These are phyloP conservation scores for Syngnathus acus DNA, from an alignment of 2,797 vertebrate species.

Conservation along the genomic window DNA sequence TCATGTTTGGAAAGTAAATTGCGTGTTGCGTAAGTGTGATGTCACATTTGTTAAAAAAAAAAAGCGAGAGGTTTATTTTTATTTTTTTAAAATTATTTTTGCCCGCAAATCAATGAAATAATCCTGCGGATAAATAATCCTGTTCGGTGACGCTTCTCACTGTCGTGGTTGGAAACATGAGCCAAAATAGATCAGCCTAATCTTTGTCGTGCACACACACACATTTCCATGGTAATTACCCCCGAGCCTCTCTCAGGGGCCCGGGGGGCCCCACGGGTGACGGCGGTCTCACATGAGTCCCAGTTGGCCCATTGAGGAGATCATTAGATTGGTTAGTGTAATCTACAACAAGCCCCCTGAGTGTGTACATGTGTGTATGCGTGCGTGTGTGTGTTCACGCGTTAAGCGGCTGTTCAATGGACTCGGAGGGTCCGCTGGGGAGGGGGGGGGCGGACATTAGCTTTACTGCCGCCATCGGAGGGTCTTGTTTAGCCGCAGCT, in stretches of 20 bases:
- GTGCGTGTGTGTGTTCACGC: slow-evolving; percentile 12
- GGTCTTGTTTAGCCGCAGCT: slow-evolving; percentile 69
- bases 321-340: slow-evolving; percentile 67
- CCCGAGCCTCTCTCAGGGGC: slow-evolving; percentile 54
- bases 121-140: slow-evolving; percentile 8
- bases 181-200: slow-evolving; percentile 3
- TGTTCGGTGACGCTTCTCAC: background rate
- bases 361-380: slow-evolving; percentile 35
- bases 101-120: background rate
- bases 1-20: background rate
- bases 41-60: background rate
- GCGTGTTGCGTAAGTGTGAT: background rate
- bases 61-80: background rate
- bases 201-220: background rate
- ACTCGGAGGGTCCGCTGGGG: slow-evolving; percentile 45
- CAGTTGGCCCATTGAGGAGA: slow-evolving; percentile 67
- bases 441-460: slow-evolving; percentile 58
- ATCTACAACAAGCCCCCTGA: slow-evolving; percentile 50
- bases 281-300: slow-evolving; percentile 62
- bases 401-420: slow-evolving; percentile 24
- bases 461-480: slow-evolving; percentile 68
- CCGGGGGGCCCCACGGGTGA: slow-evolving; percentile 55
- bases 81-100: background rate
- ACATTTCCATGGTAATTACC: slow-evolving; percentile 58
- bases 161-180: background rate